Percentiles rank a stretch among this genome's conserved stretches.
phyloP scores from a whole-genome alignment of 2,113 vertebrate species.

The Pangasianodon gigas region DNA sequence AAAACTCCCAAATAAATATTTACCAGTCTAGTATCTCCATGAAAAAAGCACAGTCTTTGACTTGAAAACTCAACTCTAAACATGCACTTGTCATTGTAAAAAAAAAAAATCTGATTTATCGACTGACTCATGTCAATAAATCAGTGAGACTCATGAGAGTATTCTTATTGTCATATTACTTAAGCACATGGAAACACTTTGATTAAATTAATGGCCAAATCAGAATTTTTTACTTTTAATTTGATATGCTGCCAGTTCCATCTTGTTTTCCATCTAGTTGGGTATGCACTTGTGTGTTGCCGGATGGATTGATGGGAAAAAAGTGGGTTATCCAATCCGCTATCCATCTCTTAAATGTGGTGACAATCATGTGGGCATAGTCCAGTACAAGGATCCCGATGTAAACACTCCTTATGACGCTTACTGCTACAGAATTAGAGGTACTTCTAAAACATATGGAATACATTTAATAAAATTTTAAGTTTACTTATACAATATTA shows the following conservation, averaged over 20 bases:
- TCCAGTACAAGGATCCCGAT: constrained; percentile 78
- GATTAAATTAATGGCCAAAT: background rate
- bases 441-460: constrained; percentile 57
- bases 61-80: background rate
- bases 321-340: constrained; percentile 83
- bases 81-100: background rate
- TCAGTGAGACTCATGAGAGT: background rate
- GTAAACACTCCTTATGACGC: constrained; percentile 81
- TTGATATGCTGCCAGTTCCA: background rate
- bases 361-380: constrained; percentile 79
- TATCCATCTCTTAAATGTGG: constrained; percentile 83
- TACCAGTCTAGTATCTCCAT: background rate
- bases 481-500: background rate
- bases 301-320: constrained; percentile 86
- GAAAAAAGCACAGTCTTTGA: background rate
- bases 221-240: background rate
- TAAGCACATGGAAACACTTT: background rate
- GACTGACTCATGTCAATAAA: background rate
- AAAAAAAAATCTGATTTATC: background rate
- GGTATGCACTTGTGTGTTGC: constrained; percentile 88
- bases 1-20: background rate
- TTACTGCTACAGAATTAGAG: constrained; percentile 85
- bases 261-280: constrained; percentile 71
- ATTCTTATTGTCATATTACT: background rate
- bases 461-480: background rate